These are phyloP conservation scores for Dexiosoma caninum DNA, from an alignment of 2,888 invertebrate species.

Conservation along the genomic window DNA sequence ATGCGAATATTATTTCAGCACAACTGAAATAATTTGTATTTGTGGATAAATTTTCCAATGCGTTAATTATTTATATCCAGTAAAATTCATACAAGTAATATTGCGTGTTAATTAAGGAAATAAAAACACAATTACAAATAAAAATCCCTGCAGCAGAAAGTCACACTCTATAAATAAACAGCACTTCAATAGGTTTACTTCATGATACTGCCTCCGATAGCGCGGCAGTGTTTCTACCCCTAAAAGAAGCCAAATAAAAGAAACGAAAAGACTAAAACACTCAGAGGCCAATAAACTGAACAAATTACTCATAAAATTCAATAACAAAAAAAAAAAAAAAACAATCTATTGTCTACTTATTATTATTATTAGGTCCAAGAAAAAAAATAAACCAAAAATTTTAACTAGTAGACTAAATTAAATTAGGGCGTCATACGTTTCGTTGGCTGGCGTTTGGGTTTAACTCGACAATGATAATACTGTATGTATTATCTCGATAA, in stretches of 20 bases:
- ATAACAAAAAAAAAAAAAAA: not conserved
- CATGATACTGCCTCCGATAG: not conserved
- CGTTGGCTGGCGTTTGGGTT: no score
- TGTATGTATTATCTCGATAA: no score
- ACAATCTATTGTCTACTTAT: no score
- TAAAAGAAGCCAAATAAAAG: not conserved
- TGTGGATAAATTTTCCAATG: not conserved
- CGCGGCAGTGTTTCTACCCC: no score
- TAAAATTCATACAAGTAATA: not conserved
- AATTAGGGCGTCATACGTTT: no score
- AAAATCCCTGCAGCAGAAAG: slow-evolving; percentile 1
- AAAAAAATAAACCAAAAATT: not conserved
- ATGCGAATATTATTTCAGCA: no score
- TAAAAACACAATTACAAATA: slow-evolving; percentile 12
- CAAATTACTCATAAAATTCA: not conserved
- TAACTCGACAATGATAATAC: no score
- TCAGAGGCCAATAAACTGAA: not conserved
- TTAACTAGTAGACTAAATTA: not conserved
- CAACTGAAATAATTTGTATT: no score
- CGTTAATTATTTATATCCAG: slow-evolving; percentile 3
- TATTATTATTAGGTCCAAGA: no score
- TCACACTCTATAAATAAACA: slow-evolving; percentile 22
- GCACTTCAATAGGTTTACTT: slow-evolving; percentile 2
- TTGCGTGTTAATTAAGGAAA: slow-evolving; percentile 30
- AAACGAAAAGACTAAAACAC: not conserved